phyloP scores from a whole-genome alignment of 2,113 vertebrate species.

The Ifrita kowaldi region DNA sequence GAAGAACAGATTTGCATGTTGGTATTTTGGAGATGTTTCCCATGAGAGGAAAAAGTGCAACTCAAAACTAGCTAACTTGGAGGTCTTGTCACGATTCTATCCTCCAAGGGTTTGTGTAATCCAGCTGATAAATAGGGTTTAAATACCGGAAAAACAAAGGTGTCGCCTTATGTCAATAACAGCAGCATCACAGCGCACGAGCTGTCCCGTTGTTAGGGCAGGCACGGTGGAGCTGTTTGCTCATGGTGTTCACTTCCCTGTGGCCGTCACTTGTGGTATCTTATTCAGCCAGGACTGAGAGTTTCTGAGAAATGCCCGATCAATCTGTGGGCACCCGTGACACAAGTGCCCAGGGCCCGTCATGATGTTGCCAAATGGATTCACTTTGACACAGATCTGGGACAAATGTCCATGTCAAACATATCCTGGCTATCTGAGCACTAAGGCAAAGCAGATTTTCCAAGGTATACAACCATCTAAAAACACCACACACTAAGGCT shows the following conservation, averaged over 20 bases:
- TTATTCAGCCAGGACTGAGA: not conserved
- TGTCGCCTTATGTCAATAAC: not conserved
- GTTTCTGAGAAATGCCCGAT: not conserved
- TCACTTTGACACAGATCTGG: not conserved
- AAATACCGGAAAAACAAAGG: not conserved
- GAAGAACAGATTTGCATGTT: conserved; percentile 4
- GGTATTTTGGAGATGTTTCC: not conserved
- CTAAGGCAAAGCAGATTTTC: not conserved
- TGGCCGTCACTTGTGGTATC: not conserved
- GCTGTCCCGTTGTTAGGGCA: not conserved
- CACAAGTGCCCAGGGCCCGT: not conserved
- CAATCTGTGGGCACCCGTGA: not conserved
- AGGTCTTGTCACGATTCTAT: not conserved
- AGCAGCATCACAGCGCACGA: not conserved
- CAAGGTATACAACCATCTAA: not conserved
- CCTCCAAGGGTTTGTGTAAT: not conserved
- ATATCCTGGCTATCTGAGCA: not conserved
- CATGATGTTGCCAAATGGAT: not conserved
- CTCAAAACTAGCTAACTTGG: not conserved
- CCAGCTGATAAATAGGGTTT: not conserved
- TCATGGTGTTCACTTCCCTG: not conserved
- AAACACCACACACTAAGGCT: not conserved
- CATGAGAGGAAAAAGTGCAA: not conserved
- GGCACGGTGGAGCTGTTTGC: not conserved
- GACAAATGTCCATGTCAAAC: not conserved